Percentiles rank a stretch among this genome's conserved stretches.
phyloP scores from a whole-genome alignment of 2,113 vertebrate species.

The Tachuris rubrigastra region DNA sequence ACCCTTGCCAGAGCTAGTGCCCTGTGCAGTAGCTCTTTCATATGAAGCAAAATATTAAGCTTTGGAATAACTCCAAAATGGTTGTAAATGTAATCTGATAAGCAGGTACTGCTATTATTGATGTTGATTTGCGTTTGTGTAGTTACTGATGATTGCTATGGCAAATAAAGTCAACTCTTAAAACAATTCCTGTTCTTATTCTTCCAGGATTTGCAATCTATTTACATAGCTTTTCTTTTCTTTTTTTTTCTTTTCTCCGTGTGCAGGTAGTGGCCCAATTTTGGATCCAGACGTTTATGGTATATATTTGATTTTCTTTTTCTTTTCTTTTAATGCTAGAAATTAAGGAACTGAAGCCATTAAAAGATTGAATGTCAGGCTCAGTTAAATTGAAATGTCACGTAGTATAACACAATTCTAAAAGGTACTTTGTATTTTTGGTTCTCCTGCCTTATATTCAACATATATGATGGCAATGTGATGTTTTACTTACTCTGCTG shows the following conservation, averaged over 20 bases:
- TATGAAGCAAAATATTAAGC: background rate
- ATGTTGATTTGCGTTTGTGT: background rate
- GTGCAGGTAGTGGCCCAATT: conserved; percentile 75
- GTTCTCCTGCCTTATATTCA: background rate
- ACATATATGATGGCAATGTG: conserved; percentile 15
- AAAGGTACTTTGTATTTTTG: conserved; percentile 45
- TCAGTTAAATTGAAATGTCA: conserved; percentile 50
- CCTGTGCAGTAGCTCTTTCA: background rate
- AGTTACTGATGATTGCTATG: background rate
- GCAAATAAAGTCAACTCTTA: background rate
- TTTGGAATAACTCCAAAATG: background rate
- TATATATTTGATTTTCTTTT: conserved; percentile 72
- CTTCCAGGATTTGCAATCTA: background rate
- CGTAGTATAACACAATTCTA: background rate
- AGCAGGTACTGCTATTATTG: background rate
- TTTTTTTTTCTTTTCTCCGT: conserved; percentile 47
- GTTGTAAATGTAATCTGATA: background rate
- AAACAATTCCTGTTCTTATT: background rate
- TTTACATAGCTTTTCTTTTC: conserved; percentile 24
- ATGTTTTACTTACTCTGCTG: background rate
- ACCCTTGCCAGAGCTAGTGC: background rate
- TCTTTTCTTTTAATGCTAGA: conserved; percentile 32
- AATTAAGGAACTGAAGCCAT: conserved; percentile 40
- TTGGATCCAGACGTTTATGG: conserved; percentile 80
- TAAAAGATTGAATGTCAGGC: conserved; percentile 40